Conservation (phyloP, 2,797 vertebrate genomes). For the Corythornis leucogaster region DNA sequence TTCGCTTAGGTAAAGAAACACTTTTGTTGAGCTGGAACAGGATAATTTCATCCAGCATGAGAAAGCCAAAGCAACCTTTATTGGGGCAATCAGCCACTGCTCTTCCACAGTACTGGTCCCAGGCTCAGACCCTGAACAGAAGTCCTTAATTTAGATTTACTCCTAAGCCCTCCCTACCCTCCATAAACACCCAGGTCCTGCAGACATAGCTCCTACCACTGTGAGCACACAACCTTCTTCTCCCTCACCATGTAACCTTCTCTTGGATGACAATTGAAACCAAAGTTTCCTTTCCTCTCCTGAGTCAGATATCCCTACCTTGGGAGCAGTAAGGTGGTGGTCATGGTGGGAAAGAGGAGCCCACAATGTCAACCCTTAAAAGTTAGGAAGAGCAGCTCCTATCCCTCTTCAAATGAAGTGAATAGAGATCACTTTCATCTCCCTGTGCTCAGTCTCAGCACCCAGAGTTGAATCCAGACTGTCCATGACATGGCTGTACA, state of each 20-base stretch:
- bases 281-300: background rate
- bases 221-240: background rate
- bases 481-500: background rate
- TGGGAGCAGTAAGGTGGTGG: background rate
- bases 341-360: background rate
- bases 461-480: slow-evolving; percentile 15
- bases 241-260: background rate
- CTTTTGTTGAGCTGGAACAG: background rate
- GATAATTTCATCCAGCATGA: background rate
- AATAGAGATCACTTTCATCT: slow-evolving; percentile 28
- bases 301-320: background rate
- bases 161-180: background rate
- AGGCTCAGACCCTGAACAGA: background rate
- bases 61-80: background rate
- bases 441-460: background rate
- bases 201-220: background rate
- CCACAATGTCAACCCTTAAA: background rate
- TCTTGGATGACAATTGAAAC: background rate
- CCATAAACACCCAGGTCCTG: background rate
- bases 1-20: background rate
- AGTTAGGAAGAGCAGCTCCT: background rate
- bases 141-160: background rate
- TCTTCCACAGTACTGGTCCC: background rate
- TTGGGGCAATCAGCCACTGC: background rate
- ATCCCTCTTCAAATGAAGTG: background rate